These are phyloP conservation scores for Trachurus trachurus DNA, from an alignment of 2,797 vertebrate species.

Conservation along the genomic window DNA sequence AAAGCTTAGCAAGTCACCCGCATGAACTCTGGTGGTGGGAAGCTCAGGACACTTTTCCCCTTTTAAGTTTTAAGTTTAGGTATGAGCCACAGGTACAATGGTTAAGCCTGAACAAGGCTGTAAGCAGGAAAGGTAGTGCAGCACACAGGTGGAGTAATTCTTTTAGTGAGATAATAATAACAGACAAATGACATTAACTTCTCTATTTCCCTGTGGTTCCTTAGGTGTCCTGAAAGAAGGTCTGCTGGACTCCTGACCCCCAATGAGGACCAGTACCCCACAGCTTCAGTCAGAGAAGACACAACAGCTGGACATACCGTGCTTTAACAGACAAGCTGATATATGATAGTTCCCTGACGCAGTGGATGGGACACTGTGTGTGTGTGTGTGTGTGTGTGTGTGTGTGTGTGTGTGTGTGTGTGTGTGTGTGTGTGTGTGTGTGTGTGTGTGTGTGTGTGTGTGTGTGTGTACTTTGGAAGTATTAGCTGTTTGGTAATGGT, in stretches of 20 bases:
- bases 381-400: neutral
- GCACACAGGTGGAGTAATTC: neutral
- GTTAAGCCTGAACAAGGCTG: neutral
- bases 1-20: constrained; percentile 15
- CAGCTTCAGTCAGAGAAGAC: constrained; percentile 46
- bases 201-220: constrained; percentile 1
- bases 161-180: neutral
- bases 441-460: neutral
- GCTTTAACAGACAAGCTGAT: constrained; percentile 40
- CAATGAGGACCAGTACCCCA: constrained; percentile 26
- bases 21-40: neutral
- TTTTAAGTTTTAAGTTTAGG: neutral
- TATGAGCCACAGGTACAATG: neutral
- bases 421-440: neutral
- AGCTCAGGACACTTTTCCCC: constrained; percentile 3
- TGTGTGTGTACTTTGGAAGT: constrained; percentile 2
- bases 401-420: neutral
- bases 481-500: constrained; percentile 21
- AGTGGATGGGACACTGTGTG: neutral
- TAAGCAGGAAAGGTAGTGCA: neutral
- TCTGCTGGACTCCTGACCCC: constrained; percentile 17
- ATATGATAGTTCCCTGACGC: constrained; percentile 32
- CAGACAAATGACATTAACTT: constrained; percentile 6
- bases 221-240: constrained; percentile 6
- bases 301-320: constrained; percentile 69